Evolutionary conservation across 2,113 vertebrate species (phyloP).

Genomic region (Pseudorectes ferrugineus): DNA sequence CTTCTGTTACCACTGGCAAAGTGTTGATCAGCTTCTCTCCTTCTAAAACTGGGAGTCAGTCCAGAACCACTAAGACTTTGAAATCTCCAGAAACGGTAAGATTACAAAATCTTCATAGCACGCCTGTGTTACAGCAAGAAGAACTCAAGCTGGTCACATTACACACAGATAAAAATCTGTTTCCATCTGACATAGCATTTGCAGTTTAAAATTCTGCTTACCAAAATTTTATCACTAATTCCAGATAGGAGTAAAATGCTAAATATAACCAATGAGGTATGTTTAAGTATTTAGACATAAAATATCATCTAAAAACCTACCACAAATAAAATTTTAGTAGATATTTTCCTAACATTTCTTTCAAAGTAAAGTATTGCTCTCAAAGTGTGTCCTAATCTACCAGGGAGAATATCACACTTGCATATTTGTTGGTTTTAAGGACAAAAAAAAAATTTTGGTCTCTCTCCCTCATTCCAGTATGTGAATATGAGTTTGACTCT

Average conservation of each 20-base stretch:
- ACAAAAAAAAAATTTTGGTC: neutral
- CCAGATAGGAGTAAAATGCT: neutral
- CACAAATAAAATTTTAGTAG: neutral
- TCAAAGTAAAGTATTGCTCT: neutral
- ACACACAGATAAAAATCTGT: neutral
- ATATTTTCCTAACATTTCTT: neutral
- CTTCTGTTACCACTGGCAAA: constrained; percentile 11
- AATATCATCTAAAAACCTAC: neutral
- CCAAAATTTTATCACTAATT: neutral
- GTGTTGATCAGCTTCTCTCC: neutral
- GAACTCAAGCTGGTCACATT: neutral
- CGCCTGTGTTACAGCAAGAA: neutral
- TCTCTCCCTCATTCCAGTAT: neutral
- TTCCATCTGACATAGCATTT: neutral
- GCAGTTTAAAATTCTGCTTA: neutral
- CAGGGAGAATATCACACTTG: neutral
- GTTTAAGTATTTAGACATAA: neutral
- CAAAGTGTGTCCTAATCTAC: neutral
- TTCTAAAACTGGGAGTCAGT: neutral
- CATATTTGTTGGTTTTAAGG: neutral
- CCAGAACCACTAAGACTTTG: neutral
- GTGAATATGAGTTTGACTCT: neutral
- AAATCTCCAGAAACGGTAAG: neutral
- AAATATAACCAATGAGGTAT: neutral
- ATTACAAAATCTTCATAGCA: neutral